phyloP scores from a whole-genome alignment of 2,113 vertebrate genomes.

The Crocuta crocuta region DNA sequence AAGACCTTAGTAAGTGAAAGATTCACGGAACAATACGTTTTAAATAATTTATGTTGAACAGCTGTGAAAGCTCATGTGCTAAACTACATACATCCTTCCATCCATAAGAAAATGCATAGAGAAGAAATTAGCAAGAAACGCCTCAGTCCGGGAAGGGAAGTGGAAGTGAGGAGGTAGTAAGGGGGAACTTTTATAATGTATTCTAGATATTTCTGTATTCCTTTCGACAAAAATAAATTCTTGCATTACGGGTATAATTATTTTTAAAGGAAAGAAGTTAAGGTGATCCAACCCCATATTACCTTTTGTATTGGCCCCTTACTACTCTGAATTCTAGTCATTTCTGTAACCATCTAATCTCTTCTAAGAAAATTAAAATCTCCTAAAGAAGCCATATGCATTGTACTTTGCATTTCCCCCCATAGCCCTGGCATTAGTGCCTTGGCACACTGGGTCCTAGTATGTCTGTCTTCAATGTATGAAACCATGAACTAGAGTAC shows the following conservation, averaged over 20 bases:
- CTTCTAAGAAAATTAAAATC: not conserved
- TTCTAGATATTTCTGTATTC: slow-evolving; percentile 30
- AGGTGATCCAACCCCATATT: not conserved
- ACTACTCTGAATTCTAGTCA: not conserved
- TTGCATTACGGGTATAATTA: not conserved
- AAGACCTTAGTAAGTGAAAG: not conserved
- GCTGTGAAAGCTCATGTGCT: not conserved
- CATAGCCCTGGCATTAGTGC: not conserved
- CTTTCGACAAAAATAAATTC: slow-evolving; percentile 20
- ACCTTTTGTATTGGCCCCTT: not conserved
- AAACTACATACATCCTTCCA: not conserved
- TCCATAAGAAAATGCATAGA: not conserved
- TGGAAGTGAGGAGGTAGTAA: not conserved
- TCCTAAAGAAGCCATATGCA: not conserved
- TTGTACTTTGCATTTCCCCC: not conserved
- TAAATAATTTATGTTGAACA: not conserved
- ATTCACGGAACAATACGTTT: not conserved
- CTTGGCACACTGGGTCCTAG: not conserved
- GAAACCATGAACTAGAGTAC: not conserved
- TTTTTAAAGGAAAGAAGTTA: slow-evolving; percentile 42
- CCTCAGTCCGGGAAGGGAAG: not conserved
- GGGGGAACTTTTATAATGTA: not conserved
- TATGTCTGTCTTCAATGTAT: not conserved
- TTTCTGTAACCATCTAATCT: not conserved
- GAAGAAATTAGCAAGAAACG: not conserved